Evolutionary conservation across 2,113 vertebrate species (phyloP).

Genomic region (Otocyon megalotis): DNA sequence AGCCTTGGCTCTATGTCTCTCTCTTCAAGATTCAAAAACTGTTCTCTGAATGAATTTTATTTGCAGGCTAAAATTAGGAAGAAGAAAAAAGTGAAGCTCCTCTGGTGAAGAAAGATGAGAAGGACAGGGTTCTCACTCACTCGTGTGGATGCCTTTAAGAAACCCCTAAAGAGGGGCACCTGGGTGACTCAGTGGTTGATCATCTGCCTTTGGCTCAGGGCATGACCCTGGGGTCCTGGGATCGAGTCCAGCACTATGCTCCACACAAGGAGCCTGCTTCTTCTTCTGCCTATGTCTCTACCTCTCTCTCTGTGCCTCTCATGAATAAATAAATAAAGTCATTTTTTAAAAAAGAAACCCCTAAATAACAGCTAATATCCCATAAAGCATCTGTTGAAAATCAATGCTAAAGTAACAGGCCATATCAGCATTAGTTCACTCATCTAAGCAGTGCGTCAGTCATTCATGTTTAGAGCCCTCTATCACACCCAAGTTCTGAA

Average conservation of each 20-base stretch:
- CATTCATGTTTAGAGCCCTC: not conserved
- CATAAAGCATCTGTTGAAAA: not conserved
- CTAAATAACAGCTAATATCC: not conserved
- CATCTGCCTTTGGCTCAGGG: too few relatives aligned
- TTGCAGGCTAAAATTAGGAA: not conserved
- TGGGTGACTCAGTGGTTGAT: too few relatives aligned
- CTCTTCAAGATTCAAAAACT: not conserved
- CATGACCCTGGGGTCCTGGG: too few relatives aligned
- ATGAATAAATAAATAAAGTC: too few relatives aligned
- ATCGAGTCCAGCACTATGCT: too few relatives aligned
- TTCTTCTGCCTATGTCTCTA: too few relatives aligned
- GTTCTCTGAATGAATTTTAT: not conserved
- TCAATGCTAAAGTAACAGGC: not conserved
- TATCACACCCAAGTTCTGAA: not conserved
- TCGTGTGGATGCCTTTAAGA: not conserved
- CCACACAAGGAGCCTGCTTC: too few relatives aligned
- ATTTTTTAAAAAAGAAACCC: not conserved
- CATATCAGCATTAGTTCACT: not conserved
- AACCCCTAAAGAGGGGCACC: not conserved
- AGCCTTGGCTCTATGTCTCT: not conserved
- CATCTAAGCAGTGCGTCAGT: not conserved
- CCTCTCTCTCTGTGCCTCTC: too few relatives aligned
- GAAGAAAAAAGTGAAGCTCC: not conserved
- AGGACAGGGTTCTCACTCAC: not conserved
- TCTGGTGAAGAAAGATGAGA: not conserved